Percentiles rank a stretch among this genome's conserved stretches.
These are phyloP conservation scores for Cerastis leucographa DNA, from an alignment of 2,888 invertebrate genomes.

Conservation along the genomic window DNA sequence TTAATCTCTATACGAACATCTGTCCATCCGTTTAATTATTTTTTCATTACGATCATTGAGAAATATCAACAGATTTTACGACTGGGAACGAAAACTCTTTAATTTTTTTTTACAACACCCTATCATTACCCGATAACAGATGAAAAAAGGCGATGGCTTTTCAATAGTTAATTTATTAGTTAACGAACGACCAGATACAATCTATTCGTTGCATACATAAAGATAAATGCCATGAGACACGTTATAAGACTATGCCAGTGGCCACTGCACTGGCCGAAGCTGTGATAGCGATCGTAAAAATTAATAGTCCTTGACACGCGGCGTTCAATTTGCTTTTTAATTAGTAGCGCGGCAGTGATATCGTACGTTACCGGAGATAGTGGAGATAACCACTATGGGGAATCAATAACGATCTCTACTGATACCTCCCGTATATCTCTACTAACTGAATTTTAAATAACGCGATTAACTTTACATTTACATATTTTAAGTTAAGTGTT, in stretches of 20 bases:
- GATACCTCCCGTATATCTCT: constrained; percentile 59
- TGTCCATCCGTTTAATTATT: constrained; percentile 49
- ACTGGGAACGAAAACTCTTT: constrained; percentile 60
- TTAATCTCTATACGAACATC: constrained; percentile 64
- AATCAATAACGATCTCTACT: constrained; percentile 70
- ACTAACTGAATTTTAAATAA: constrained; percentile 66
- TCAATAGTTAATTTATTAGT: constrained; percentile 82
- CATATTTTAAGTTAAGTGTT: constrained; percentile 67
- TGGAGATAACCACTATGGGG: constrained; percentile 68
- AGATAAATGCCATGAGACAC: constrained; percentile 78
- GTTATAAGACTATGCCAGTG: constrained; percentile 71
- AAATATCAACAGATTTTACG: constrained; percentile 55
- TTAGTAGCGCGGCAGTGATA: constrained; percentile 73
- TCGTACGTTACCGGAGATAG: constrained; percentile 67
- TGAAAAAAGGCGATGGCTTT: constrained; percentile 72
- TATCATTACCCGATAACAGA: constrained; percentile 70
- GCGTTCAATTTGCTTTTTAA: constrained; percentile 86
- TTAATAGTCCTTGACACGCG: constrained; percentile 84
- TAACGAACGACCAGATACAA: constrained; percentile 78
- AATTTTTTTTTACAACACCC: constrained; percentile 69
- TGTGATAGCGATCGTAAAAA: constrained; percentile 85
- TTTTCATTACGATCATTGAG: constrained; percentile 50
- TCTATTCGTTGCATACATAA: constrained; percentile 80
- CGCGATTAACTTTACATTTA: constrained; percentile 65
- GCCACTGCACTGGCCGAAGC: constrained; percentile 64